phyloP scores from a whole-genome alignment of 1,140 invertebrate species.

The Nasonia longicornis region DNA sequence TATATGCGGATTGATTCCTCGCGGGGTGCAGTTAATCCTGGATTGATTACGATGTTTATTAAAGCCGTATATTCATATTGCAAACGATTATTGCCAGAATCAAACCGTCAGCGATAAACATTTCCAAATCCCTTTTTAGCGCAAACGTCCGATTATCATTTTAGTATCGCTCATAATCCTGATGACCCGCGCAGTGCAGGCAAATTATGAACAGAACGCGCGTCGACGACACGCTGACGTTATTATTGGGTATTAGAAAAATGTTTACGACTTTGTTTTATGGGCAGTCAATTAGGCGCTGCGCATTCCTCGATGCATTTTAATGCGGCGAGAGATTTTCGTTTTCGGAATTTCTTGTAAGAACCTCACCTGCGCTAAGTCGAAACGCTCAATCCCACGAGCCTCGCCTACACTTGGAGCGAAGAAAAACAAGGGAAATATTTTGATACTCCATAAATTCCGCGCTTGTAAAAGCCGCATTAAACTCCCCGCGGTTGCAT shows the following conservation, averaged over 20 bases:
- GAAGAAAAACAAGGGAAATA: not conserved
- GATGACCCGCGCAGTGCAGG: not conserved
- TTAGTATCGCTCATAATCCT: not conserved
- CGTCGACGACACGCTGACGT: not conserved
- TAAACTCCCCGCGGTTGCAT: not conserved
- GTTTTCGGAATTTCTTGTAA: not conserved
- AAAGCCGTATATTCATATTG: not conserved
- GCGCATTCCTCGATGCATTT: not conserved
- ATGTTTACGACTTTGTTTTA: not conserved
- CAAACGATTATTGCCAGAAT: not conserved
- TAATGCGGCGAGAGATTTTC: not conserved
- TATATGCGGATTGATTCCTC: not conserved
- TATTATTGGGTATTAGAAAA: not conserved
- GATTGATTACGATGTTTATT: not conserved
- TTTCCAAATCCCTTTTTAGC: not conserved
- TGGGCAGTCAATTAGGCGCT: not conserved
- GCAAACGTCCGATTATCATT: not conserved
- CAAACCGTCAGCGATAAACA: not conserved
- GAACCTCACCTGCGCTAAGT: not conserved
- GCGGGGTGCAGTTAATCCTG: too few relatives aligned
- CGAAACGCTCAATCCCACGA: not conserved
- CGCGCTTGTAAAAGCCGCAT: conserved; percentile 27
- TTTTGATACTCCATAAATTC: conserved; percentile 15
- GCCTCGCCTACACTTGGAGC: too few relatives aligned
- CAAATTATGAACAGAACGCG: not conserved